phyloP scores from a whole-genome alignment of 2,797 vertebrate genomes.

The Dromococcyx pavoninus region DNA sequence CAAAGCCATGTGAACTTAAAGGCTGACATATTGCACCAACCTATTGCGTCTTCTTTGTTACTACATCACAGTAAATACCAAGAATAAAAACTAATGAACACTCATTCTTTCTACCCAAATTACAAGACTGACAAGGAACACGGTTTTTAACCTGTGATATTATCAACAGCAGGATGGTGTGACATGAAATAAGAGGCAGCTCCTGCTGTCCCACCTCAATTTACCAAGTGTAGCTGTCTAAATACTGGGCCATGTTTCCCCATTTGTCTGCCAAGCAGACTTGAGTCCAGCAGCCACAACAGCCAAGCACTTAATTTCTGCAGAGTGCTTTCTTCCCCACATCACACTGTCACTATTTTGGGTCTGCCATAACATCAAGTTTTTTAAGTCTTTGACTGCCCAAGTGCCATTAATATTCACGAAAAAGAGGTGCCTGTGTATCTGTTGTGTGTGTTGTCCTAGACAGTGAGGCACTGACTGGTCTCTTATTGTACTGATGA shows the following conservation, averaged over 20 bases:
- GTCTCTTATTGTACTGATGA: neutral
- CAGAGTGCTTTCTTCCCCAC: neutral
- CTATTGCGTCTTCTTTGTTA: neutral
- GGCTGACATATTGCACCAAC: neutral
- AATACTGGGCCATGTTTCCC: neutral
- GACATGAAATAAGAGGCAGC: neutral
- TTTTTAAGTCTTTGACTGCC: neutral
- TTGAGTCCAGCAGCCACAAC: slow-evolving; percentile 17
- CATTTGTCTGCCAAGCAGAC: neutral
- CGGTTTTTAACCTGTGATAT: neutral
- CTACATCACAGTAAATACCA: neutral
- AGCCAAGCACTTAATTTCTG: slow-evolving; percentile 45
- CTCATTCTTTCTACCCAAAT: neutral
- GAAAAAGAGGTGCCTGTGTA: neutral
- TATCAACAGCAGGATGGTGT: neutral
- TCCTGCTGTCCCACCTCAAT: slow-evolving; percentile 6
- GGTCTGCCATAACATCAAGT: neutral
- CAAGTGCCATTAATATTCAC: fast-evolving
- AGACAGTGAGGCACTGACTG: neutral
- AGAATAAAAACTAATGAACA: neutral
- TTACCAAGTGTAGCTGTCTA: neutral
- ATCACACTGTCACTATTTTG: neutral
- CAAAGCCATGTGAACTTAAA: slow-evolving; percentile 33
- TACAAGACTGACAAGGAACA: neutral
- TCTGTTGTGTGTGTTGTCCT: neutral